phyloP scores from a whole-genome alignment of 2,888 invertebrate species.

The Cerastoderma edule region DNA sequence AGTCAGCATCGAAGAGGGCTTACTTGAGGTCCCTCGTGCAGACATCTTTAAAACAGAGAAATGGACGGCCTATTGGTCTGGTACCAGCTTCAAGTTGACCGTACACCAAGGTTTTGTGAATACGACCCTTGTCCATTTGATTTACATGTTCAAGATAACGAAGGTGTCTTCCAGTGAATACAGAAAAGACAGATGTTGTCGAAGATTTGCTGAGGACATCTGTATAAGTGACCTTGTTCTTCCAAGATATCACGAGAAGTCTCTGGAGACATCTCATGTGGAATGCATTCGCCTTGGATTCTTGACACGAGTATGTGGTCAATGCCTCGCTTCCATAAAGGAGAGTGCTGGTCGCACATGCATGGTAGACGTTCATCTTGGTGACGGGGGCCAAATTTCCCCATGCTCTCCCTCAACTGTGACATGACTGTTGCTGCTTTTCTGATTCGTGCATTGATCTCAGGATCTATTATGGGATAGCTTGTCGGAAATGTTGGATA shows the following conservation, averaged over 20 bases:
- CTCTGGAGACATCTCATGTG: constrained; percentile 1
- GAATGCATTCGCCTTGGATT: too few relatives aligned
- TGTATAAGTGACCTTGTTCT: neutral
- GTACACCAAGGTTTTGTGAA: too few relatives aligned
- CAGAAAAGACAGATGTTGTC: neutral
- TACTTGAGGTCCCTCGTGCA: too few relatives aligned
- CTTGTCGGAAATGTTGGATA: constrained; percentile 5
- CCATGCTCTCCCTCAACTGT: constrained; percentile 19
- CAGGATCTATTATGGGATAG: constrained; percentile 29
- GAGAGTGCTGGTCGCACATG: constrained; percentile 34
- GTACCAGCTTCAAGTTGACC: too few relatives aligned
- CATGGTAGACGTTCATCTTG: constrained; percentile 18
- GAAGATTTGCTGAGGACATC: neutral
- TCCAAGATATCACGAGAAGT: neutral
- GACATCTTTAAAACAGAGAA: too few relatives aligned
- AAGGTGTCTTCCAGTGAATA: neutral
- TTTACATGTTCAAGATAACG: neutral
- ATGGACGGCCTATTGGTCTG: too few relatives aligned
- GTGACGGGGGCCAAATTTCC: constrained; percentile 13
- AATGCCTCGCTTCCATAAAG: constrained; percentile 27
- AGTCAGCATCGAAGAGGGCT: too few relatives aligned
- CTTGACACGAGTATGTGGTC: too few relatives aligned
- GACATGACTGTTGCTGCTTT: constrained; percentile 23
- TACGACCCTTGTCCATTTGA: neutral
- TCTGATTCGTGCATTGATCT: too few relatives aligned